Base-by-base conservation (phyloP, 2,888 invertebrate species). In the Cynaeus angustus region DNA sequence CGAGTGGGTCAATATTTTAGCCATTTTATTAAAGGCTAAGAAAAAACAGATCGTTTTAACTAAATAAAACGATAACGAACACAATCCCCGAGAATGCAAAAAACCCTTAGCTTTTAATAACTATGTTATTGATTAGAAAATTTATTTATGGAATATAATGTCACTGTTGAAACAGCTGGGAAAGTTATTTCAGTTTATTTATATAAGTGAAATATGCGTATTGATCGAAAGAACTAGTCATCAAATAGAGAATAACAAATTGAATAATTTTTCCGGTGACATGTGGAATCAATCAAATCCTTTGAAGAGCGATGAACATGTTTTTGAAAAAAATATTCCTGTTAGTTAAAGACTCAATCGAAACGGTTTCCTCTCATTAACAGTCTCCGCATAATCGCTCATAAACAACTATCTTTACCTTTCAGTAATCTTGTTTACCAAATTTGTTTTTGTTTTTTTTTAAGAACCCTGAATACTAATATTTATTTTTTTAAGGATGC, bases 141-240 rank as follows among this genome's bases (percentile, higher is more conserved):
- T 48, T 67, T 58, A 46, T 61, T 62, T 61, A 26, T 55, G 28
- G 26, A 30, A 50, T 43, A 53, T 43, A 45, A 55, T 61, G 52
- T 46, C 56, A 41, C 56, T 66, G 62, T 70, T 70, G 56, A 48
- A 66, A 70, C 70, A 70, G 70, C 70, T 70, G 70, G 66, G 55
- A 62, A 59, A 53, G 46, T 61, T 61, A 68, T 68, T 46, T 46
- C 48, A 46, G 67, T 50, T 67, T 67, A 59, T 67, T 66, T 65
- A 41, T 53, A 12, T 53, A 28, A 28, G 33, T 66, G 48, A 66
- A 66, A 65, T 50, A 65, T 65, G 13, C 43, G 30, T 43, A 53
- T 53, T 26, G 53, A 28, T 43, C 16, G 64, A 56, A 56, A 68
- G 62, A 64, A 68, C 41, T 62, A 64, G 64, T 68, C 68, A 61